Evolutionary conservation across 2,888 invertebrate species (phyloP).

Genomic region (Ethmia dodecea): DNA sequence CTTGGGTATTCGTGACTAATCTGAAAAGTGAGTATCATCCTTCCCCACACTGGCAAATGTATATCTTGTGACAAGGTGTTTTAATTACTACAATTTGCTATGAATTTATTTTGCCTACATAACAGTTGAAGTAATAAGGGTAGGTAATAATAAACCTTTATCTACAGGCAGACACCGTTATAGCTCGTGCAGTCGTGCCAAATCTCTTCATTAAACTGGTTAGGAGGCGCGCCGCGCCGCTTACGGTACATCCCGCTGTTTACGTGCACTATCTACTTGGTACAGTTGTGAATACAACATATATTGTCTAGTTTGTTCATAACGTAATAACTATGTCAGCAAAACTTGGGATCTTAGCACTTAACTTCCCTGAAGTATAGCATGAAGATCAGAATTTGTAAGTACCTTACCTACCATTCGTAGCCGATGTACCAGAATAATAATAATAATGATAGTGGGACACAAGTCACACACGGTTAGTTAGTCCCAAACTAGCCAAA

Average conservation of each 20-base stretch:
- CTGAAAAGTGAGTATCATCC: constrained; percentile 15
- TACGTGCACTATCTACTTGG: constrained; percentile 33
- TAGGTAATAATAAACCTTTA: constrained; percentile 34
- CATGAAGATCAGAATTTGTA: too few species aligned
- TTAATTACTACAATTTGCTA: too few species aligned
- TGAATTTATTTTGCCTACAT: neutral
- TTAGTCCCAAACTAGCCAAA: too few species aligned
- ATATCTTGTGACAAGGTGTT: too few species aligned
- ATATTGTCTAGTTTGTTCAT: too few species aligned
- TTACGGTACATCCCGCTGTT: constrained; percentile 54
- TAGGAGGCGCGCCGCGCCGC: constrained; percentile 38
- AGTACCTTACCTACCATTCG: too few species aligned
- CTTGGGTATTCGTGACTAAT: constrained; percentile 23
- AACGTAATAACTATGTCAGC: neutral
- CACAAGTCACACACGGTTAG: too few species aligned
- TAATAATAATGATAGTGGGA: too few species aligned
- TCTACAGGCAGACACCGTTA: constrained; percentile 54
- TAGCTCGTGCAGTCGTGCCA: constrained; percentile 66
- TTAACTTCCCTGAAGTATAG: too few species aligned
- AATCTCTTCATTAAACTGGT: constrained; percentile 72
- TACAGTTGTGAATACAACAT: too few species aligned
- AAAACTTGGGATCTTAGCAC: neutral
- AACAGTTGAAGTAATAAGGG: constrained; percentile 1
- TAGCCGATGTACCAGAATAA: too few species aligned
- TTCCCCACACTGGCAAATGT: neutral